A percentile compares a stretch with the other conserved stretches of the same genome.
Evolutionary conservation across 2,797 vertebrate genomes (phyloP).

Genomic region (Betta splendens): DNA sequence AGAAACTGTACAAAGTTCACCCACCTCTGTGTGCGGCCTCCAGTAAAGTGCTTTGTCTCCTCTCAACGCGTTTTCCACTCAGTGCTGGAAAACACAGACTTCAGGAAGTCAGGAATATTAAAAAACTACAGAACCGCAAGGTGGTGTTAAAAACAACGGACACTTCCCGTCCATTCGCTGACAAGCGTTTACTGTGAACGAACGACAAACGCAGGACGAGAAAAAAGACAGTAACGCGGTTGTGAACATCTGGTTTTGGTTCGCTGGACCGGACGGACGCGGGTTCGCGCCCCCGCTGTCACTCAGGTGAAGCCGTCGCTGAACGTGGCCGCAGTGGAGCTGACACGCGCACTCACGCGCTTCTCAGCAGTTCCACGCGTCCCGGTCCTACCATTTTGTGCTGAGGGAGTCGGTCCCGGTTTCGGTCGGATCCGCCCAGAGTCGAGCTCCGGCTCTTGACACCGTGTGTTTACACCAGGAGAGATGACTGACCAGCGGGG

Average conservation of each 20-base stretch:
- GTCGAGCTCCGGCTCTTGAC: constrained; percentile 17
- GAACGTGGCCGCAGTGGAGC: neutral
- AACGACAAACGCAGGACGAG: neutral
- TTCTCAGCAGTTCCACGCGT: no score
- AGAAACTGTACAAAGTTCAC: no score
- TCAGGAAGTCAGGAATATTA: no score
- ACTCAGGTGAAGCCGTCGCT: constrained; percentile 44
- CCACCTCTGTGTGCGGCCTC: no score
- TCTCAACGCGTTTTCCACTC: constrained; percentile 9
- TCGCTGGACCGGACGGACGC: no score
- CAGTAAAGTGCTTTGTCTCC: no score
- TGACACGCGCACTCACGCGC: neutral
- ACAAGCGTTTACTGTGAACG: neutral
- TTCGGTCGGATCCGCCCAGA: constrained; percentile 34
- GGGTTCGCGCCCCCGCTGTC: constrained; percentile 20
- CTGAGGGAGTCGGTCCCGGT: neutral
- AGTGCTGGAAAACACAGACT: constrained; percentile 50
- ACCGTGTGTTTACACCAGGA: constrained; percentile 43
- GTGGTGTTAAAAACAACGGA: neutral
- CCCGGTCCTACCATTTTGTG: constrained; percentile 31
- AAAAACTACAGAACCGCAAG: neutral
- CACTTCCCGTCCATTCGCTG: neutral
- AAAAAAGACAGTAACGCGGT: neutral
- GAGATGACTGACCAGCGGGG: constrained; percentile 31
- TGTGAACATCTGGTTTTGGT: neutral